Evolutionary conservation across 2,888 invertebrate genomes (phyloP).

Genomic region (Shargacucullia verbasci): DNA sequence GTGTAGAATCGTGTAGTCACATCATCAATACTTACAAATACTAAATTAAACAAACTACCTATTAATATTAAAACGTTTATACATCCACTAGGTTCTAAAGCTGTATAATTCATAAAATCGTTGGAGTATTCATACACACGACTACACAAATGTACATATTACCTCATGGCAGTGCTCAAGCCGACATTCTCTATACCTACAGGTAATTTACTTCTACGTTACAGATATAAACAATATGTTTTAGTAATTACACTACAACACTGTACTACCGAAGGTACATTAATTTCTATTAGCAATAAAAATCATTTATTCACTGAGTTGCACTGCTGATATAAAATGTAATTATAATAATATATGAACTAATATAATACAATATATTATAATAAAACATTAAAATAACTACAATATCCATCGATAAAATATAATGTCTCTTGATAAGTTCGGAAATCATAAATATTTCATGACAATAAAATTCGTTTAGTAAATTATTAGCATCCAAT

Average conservation of each 20-base stretch:
- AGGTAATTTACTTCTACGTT: conserved; percentile 22
- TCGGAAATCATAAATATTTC: conserved; percentile 4
- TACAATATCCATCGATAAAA: no score
- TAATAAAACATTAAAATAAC: no score
- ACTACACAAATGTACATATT: conserved; percentile 38
- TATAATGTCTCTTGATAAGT: conserved; percentile 3
- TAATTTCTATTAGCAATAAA: conserved; percentile 12
- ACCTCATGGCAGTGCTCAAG: conserved; percentile 66
- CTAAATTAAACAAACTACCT: conserved; percentile 7
- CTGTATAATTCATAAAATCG: conserved; percentile 18
- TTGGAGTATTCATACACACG: conserved; percentile 23
- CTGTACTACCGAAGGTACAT: conserved; percentile 29
- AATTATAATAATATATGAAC: conserved; percentile 9
- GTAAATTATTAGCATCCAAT: conserved; percentile 11
- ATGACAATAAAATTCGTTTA: conserved; percentile 5
- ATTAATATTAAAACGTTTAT: conserved; percentile 19
- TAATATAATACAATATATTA: conserved; percentile 29
- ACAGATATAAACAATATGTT: conserved; percentile 34
- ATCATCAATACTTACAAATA: conserved; percentile 36
- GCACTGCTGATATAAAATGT: conserved; percentile 13
- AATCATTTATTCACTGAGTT: conserved; percentile 5
- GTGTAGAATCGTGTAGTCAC: conserved; percentile 41
- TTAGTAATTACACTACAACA: conserved; percentile 29
- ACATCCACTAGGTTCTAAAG: conserved; percentile 24
- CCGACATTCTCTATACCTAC: conserved; percentile 37